Conservation (phyloP, 2,113 vertebrate genomes). For the Zosterops lateralis region DNA sequence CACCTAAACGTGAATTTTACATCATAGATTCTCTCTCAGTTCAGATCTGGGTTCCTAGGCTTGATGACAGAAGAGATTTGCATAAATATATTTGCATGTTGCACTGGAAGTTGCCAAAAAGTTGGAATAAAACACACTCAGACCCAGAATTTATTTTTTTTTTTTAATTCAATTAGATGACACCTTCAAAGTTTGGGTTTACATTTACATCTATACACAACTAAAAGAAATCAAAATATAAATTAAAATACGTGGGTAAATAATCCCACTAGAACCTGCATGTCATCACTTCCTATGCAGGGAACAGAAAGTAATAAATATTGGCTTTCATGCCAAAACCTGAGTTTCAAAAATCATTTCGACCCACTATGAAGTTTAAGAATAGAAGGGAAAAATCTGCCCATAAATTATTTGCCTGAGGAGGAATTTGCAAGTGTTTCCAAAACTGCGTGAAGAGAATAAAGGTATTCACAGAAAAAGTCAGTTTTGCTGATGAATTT, state of each 20-base stretch:
- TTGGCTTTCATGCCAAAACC: neutral
- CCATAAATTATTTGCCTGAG: neutral
- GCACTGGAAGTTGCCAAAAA: neutral
- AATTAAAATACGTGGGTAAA: neutral
- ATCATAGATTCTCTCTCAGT: neutral
- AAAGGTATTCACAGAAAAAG: neutral
- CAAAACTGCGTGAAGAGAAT: neutral
- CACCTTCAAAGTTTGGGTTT: neutral
- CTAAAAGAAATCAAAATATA: neutral
- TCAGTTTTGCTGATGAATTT: neutral
- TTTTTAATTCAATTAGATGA: neutral
- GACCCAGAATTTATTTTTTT: neutral
- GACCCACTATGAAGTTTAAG: neutral
- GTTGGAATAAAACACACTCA: neutral
- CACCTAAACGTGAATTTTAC: neutral
- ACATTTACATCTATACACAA: neutral
- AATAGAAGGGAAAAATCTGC: neutral
- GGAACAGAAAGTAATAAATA: neutral
- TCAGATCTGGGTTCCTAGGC: neutral
- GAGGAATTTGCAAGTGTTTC: neutral
- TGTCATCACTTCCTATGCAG: neutral
- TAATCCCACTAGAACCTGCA: neutral
- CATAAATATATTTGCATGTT: neutral
- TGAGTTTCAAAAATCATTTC: neutral
- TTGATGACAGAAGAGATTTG: neutral